Base-by-base conservation (phyloP, 2,888 invertebrate genomes). In the Callimorpha dominula region DNA sequence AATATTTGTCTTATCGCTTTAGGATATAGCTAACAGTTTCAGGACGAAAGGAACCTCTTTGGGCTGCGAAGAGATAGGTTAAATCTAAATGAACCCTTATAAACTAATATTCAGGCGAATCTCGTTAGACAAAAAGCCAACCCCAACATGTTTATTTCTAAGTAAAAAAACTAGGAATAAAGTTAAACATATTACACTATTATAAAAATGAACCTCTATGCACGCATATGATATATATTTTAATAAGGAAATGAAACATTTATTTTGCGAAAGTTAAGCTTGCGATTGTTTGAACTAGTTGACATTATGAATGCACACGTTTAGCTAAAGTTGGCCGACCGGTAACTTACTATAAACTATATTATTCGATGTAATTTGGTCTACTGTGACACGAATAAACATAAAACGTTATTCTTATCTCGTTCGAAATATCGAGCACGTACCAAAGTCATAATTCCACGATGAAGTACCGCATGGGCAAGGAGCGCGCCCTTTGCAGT, bases 401-500 rank as follows among this genome's bases (percentile, higher is more conserved):
- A 92, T 89, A 90, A 91, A 91, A 90, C 87, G 89, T 88, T 90
- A 92, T 91, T 91, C 90, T 92, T 93, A 94, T 94, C 94, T 93
- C 91, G 90, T 93, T 90, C 84, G 80, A 88, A 91, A 93, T 92
- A 94, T 94, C 92, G 90, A 87, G 92, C 94, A 94, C 94, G 94
- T 94, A 89, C 86, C 85, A 92, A 93, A 93, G 88, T 92, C 93
- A 94, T 94, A 94, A 93, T 92, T 94, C 86, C 90, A 91, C 87
- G 89, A 94, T 92, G 91, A 92, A 93, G 93, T 90, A 94, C 91
- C 91, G 90, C 89, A 92, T 90, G 91, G 91, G 90, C 90, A 88
- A 83, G 84, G 83, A 86, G 87, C 88, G 88, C 88, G 90, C 93
- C 92, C 91, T 91, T 90, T 90, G 90, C 91, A 87, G 79, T 82